Evolutionary conservation across 2,113 vertebrate genomes (phyloP).

Genomic region (Gavia stellata): DNA sequence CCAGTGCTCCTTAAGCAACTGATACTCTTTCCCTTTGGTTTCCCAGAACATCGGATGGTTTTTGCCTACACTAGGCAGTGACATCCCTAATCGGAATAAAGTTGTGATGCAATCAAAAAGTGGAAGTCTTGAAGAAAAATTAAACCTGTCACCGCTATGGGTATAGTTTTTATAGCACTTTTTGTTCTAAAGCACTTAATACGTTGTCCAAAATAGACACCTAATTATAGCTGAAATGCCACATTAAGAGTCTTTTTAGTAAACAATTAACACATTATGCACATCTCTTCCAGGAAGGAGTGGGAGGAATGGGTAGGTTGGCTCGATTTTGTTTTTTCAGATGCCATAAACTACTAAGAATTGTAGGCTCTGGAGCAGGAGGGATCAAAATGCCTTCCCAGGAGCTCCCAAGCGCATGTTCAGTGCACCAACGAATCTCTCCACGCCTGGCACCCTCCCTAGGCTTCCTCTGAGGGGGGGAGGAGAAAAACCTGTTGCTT

Average conservation of each 20-base stretch:
- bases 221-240: neutral
- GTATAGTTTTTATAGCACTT: constrained; percentile 37
- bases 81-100: neutral
- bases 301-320: neutral
- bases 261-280: neutral
- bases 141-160: neutral
- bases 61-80: neutral
- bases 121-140: neutral
- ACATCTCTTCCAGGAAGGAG: neutral
- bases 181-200: constrained; percentile 53
- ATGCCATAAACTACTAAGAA: neutral
- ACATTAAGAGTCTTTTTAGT: neutral
- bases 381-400: neutral
- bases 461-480: neutral
- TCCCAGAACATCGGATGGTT: neutral
- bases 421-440: neutral
- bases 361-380: neutral
- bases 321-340: neutral
- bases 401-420: neutral
- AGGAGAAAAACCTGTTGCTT: neutral
- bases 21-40: neutral
- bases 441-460: neutral
- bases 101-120: neutral
- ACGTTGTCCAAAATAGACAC: neutral
- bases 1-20: neutral